Evolutionary conservation across 1,140 invertebrate species (phyloP), one percentile per base, ranked within the genome.

Genomic region (Diachasmimorpha longicaudata): DNA sequence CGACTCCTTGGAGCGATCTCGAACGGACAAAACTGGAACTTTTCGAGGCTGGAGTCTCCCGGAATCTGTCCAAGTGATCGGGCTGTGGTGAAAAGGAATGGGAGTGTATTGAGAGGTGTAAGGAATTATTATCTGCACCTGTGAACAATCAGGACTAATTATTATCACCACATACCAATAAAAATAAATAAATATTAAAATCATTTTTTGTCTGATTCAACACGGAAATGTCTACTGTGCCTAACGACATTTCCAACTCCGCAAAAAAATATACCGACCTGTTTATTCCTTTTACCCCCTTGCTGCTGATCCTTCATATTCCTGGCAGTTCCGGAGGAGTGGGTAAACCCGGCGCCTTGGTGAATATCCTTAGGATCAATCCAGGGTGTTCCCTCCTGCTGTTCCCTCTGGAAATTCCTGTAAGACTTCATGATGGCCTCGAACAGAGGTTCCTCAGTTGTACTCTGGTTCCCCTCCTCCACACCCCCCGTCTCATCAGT

Each of bases 41-140:
- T 91, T 91, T 75, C 89, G 86, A 37, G 82, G 85, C 77, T 89
- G 87, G 77, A 83, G 87, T 76, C 87, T 76, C 23, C 76, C 77
- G 79, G 68, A 75, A 76, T 66, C 44, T 77, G 19, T 80, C 82
- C 85, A 86, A 55, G 87, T 83, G 72, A 63, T 81, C 36, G 80
- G 78, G 68, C 84, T 79, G 36, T 86, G 76, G 77, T 86, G 76
- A 74, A 91, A 92, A 21, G 90, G 91, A 70, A 91, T 87, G 23
- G 92, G 91, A 23, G 91, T 90, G 76, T 91, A 90, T 74, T 92
- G 92, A 11, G 90, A 91, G 0, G 92, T 93, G 79, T 95, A 95
- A 0, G 94, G 94, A 75, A 95, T 93, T 39, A 95, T 93, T 73
- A 95, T 93, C 87, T 95, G 94, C 13, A 93, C 89, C 85, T 93